These are phyloP conservation scores for Cyprinodon brontotheroides DNA, from an alignment of 2,113 vertebrate species.

Conservation along the genomic window DNA sequence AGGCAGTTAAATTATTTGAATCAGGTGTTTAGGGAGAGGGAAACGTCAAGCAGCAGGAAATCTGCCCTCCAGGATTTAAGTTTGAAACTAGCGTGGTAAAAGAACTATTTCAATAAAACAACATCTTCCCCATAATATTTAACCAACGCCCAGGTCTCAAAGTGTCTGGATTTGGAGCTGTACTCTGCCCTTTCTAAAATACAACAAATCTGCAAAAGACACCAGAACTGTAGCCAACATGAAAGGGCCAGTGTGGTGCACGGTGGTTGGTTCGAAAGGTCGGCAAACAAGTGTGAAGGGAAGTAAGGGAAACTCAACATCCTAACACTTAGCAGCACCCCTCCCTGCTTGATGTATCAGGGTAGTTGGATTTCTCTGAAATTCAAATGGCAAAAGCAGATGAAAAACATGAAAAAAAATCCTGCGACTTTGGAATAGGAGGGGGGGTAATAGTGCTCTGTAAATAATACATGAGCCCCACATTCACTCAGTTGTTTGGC, in stretches of 20 bases:
- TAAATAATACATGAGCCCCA: slow-evolving; percentile 86
- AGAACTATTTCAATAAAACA: slow-evolving; percentile 60
- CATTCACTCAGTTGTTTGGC: slow-evolving; percentile 78
- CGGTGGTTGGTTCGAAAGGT: slow-evolving; percentile 5
- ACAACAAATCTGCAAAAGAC: slow-evolving; percentile 66
- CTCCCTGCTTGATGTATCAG: slow-evolving; percentile 64
- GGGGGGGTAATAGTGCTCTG: slow-evolving; percentile 80
- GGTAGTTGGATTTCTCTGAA: slow-evolving; percentile 79
- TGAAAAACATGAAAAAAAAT: slow-evolving; percentile 46
- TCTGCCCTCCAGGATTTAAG: background rate
- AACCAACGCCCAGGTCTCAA: slow-evolving; percentile 59
- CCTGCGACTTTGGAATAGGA: slow-evolving; percentile 55
- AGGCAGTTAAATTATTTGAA: background rate
- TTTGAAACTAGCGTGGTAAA: slow-evolving; percentile 2
- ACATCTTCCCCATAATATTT: slow-evolving; percentile 58
- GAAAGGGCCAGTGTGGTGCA: slow-evolving; percentile 29
- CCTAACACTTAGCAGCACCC: slow-evolving; percentile 36
- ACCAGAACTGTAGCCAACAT: slow-evolving; percentile 49
- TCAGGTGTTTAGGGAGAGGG: slow-evolving; percentile 22
- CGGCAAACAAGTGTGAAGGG: slow-evolving; percentile 34
- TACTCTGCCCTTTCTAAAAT: slow-evolving; percentile 49
- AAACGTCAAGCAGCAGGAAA: background rate
- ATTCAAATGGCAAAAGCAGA: slow-evolving; percentile 77
- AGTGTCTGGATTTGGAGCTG: slow-evolving; percentile 63
- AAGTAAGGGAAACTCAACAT: slow-evolving; percentile 43